Conservation (phyloP, 2,888 invertebrate species). For the Iselma pallidipennis region DNA sequence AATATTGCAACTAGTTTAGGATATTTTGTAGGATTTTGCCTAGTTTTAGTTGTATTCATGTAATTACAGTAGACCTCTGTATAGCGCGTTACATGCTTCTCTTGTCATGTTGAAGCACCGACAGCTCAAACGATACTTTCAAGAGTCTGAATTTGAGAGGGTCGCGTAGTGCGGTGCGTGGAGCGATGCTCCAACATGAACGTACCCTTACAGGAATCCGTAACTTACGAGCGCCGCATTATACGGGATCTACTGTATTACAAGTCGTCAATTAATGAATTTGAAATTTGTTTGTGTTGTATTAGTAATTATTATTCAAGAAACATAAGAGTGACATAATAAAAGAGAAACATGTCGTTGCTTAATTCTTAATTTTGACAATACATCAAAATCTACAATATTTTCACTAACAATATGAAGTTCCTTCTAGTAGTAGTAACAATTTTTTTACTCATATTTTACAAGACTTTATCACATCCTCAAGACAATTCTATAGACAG, state of each 20-base stretch:
- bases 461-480: neutral
- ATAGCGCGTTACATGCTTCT: too few relatives aligned
- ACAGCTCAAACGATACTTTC: too few relatives aligned
- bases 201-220: too few relatives aligned
- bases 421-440: neutral
- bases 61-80: too few relatives aligned
- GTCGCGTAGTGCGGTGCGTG: too few relatives aligned
- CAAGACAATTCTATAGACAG: slow-evolving; percentile 24
- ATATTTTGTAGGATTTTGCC: neutral
- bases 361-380: slow-evolving; percentile 1
- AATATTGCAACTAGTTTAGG: neutral
- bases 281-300: neutral
- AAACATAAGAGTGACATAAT: neutral
- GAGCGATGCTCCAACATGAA: too few relatives aligned
- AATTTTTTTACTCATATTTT: neutral
- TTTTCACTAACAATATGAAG: neutral
- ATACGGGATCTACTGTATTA: too few relatives aligned
- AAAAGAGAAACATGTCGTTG: neutral
- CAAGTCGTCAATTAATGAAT: too few relatives aligned
- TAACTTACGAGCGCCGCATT: too few relatives aligned
- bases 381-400: neutral
- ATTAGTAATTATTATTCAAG: neutral
- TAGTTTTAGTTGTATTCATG: neutral
- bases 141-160: too few relatives aligned
- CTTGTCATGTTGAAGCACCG: too few relatives aligned